Percentiles rank a stretch among this genome's conserved stretches.
Evolutionary conservation across 2,797 vertebrate species (phyloP).

Genomic region (Sylvia borin): DNA sequence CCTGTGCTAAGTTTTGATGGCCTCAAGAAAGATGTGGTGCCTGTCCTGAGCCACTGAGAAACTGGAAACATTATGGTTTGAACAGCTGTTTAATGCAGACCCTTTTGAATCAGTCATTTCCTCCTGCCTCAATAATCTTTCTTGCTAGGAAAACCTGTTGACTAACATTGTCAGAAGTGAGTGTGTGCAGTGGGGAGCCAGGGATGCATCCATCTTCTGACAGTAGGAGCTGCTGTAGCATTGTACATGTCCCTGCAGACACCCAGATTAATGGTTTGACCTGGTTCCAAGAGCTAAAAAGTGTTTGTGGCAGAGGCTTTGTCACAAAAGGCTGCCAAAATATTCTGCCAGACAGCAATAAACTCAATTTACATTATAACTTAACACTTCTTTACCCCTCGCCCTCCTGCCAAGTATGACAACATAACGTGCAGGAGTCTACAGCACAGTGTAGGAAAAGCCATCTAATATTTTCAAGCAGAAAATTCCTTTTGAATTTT

Average conservation of each 20-base stretch:
- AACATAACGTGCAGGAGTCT: slow-evolving; percentile 47
- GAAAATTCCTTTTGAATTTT: slow-evolving; percentile 17
- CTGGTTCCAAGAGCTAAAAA: slow-evolving; percentile 63
- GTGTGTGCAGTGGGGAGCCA: background rate
- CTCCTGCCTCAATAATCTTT: background rate
- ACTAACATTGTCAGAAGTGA: background rate
- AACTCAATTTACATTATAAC: slow-evolving; percentile 74
- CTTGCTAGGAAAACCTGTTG: background rate
- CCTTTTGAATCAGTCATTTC: background rate
- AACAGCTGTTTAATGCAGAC: background rate
- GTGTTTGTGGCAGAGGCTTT: slow-evolving; percentile 69
- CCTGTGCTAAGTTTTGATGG: background rate
- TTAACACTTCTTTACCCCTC: slow-evolving; percentile 69
- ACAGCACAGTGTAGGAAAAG: background rate
- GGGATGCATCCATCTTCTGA: slow-evolving; percentile 29
- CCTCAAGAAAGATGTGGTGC: background rate
- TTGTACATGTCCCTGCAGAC: slow-evolving; percentile 50
- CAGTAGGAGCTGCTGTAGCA: slow-evolving; percentile 62
- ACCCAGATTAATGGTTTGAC: slow-evolving; percentile 62
- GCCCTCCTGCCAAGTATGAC: slow-evolving; percentile 66
- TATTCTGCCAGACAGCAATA: slow-evolving; percentile 73
- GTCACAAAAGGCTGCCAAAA: slow-evolving; percentile 66
- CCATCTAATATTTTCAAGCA: background rate
- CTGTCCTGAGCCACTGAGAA: background rate
- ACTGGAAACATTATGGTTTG: background rate